phyloP scores from a whole-genome alignment of 2,888 invertebrate genomes.

The Eumerus sabulonum region DNA sequence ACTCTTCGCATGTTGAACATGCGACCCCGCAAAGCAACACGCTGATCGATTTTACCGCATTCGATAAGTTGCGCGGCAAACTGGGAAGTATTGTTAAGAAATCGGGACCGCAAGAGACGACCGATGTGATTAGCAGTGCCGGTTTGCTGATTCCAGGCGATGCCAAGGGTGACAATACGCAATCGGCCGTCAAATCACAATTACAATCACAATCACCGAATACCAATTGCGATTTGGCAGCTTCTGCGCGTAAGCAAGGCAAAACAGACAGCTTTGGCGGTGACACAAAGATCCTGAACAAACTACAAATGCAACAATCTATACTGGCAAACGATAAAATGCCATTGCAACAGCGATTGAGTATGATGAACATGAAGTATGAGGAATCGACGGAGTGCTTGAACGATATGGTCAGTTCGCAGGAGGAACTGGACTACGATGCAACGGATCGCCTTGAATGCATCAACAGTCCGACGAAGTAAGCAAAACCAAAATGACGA shows the following conservation, averaged over 20 bases:
- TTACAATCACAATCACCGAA: constrained; percentile 73
- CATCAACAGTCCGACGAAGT: constrained; percentile 79
- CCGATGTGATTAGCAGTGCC: constrained; percentile 79
- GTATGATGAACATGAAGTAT: constrained; percentile 74
- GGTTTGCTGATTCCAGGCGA: constrained; percentile 81
- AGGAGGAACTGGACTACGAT: constrained; percentile 73
- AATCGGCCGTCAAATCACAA: constrained; percentile 33
- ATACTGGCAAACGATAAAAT: constrained; percentile 66
- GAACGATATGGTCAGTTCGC: constrained; percentile 73
- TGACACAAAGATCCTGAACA: constrained; percentile 88
- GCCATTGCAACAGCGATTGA: constrained; percentile 71
- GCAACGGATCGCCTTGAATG: constrained; percentile 57
- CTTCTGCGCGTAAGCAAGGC: constrained; percentile 80
- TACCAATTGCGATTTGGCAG: constrained; percentile 80
- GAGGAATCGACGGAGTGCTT: constrained; percentile 64
- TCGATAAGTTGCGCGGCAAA: constrained; percentile 82
- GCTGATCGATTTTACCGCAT: constrained; percentile 80
- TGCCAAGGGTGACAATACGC: constrained; percentile 69
- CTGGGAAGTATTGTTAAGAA: constrained; percentile 84
- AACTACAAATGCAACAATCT: constrained; percentile 81
- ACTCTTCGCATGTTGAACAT: constrained; percentile 71
- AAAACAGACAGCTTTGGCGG: constrained; percentile 88
- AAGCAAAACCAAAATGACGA: constrained; percentile 21
- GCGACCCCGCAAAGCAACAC: constrained; percentile 67
- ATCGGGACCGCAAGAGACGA: constrained; percentile 76